Evolutionary conservation across 2,797 vertebrate genomes (phyloP).

Genomic region (Aphelocoma californica): DNA sequence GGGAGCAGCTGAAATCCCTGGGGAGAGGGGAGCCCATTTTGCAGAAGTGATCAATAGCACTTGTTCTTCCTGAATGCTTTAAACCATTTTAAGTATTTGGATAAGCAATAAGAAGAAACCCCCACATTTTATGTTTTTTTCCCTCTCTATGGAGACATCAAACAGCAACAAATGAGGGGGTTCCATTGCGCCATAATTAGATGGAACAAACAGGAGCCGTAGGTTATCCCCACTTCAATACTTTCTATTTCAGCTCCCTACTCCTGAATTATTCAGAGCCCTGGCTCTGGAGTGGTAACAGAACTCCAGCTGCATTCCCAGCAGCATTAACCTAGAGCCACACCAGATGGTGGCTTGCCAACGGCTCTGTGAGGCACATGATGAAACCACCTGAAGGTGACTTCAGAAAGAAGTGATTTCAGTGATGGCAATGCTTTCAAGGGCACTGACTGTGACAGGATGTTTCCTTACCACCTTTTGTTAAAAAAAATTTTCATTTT

Average conservation of each 20-base stretch:
- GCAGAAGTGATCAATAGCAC: neutral
- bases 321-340: neutral
- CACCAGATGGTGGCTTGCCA: neutral
- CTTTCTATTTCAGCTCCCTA: neutral
- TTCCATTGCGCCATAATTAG: neutral
- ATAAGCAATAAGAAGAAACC: neutral
- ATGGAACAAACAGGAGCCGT: neutral
- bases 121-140: rapidly evolving
- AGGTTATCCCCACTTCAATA: neutral
- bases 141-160: neutral
- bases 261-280: neutral
- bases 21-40: neutral
- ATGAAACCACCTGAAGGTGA: neutral
- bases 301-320: neutral
- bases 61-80: neutral
- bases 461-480: neutral
- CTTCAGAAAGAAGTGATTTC: neutral
- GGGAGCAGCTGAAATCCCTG: neutral
- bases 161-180: neutral
- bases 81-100: neutral
- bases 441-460: neutral
- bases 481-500: neutral
- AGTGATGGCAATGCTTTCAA: neutral
- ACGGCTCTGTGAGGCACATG: neutral
- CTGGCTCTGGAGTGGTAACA: neutral